These are phyloP conservation scores for Triops cancriformis DNA, from an alignment of 1,140 invertebrate genomes.

Conservation along the genomic window DNA sequence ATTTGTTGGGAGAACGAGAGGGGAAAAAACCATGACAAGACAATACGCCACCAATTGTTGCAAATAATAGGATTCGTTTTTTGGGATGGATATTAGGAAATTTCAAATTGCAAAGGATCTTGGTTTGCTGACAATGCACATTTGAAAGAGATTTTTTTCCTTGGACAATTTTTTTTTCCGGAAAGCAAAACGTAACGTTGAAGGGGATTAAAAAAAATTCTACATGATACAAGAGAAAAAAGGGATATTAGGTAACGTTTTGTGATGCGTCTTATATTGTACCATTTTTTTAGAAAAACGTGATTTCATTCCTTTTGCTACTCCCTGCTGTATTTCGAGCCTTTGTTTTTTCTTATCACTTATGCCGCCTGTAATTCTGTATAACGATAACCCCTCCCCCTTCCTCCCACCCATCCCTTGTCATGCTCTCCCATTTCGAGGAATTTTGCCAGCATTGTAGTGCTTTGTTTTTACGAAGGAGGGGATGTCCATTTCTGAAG, in stretches of 20 bases:
- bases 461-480: slow-evolving; percentile 4
- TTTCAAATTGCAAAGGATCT: neutral
- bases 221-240: slow-evolving; percentile 1
- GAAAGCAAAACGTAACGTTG: neutral
- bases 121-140: slow-evolving; percentile 13
- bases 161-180: neutral
- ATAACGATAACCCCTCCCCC: neutral
- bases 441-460: slow-evolving; percentile 1
- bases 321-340: neutral
- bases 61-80: neutral
- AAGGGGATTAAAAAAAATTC: neutral
- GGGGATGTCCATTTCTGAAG: neutral
- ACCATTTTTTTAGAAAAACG: slow-evolving; percentile 14
- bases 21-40: slow-evolving; percentile 1
- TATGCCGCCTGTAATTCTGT: neutral
- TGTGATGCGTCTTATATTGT: slow-evolving; percentile 8
- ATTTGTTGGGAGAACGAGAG: slow-evolving; percentile 10
- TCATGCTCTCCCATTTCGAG: neutral
- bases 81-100: neutral
- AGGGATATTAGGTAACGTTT: slow-evolving; percentile 11
- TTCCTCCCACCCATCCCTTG: neutral
- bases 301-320: slow-evolving; percentile 7
- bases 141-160: slow-evolving; percentile 11
- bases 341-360: neutral
- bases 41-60: slow-evolving; percentile 10